A percentile compares a stretch with the other conserved stretches of the same genome.
These are phyloP conservation scores for Porphyrio hochstetteri DNA, from an alignment of 2,113 vertebrate species.

Conservation along the genomic window DNA sequence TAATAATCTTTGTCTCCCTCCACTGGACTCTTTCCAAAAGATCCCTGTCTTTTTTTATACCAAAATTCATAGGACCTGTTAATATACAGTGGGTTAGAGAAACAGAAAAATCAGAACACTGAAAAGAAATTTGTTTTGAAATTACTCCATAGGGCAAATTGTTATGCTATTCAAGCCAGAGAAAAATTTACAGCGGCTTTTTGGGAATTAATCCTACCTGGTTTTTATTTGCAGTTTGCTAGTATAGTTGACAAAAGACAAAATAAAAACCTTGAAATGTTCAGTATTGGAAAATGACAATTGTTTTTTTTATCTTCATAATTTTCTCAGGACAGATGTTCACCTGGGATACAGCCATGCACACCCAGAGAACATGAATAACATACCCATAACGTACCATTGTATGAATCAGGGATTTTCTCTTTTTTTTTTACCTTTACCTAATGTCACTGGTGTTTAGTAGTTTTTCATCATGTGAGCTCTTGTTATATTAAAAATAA, in stretches of 20 bases:
- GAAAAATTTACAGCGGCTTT: background rate
- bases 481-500: background rate
- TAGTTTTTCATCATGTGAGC: background rate
- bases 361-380: background rate
- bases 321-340: background rate
- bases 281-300: background rate
- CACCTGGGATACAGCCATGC: background rate
- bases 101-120: background rate
- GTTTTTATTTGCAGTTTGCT: background rate
- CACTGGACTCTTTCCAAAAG: too few relatives aligned
- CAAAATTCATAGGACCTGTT: background rate
- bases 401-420: fast-evolving
- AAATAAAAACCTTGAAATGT: background rate
- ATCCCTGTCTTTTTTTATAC: too few relatives aligned
- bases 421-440: background rate
- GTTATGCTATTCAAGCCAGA: background rate
- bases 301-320: background rate
- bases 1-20: too few relatives aligned
- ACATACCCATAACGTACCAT: background rate
- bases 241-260: background rate
- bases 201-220: background rate
- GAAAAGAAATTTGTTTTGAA: background rate
- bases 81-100: background rate
- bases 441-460: background rate
- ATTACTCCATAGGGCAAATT: background rate